Evolutionary conservation across 2,113 vertebrate species (phyloP).

Genomic region (Pangasianodon gigas): DNA sequence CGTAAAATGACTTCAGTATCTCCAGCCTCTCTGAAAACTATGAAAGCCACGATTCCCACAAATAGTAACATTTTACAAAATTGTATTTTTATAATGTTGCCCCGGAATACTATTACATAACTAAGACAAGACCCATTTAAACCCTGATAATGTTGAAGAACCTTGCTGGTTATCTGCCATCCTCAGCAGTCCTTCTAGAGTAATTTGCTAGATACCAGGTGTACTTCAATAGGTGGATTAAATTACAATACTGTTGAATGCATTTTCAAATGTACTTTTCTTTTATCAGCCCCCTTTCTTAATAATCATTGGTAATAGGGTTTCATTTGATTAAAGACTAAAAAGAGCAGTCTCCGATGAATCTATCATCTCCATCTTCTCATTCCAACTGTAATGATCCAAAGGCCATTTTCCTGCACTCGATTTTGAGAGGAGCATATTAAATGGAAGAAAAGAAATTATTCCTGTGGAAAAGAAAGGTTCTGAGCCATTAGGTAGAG

Average conservation of each 20-base stretch:
- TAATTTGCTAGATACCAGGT: slow-evolving; percentile 22
- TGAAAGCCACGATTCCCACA: neutral
- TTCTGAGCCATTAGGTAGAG: slow-evolving; percentile 65
- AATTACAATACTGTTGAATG: slow-evolving; percentile 14
- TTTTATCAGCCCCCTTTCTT: slow-evolving; percentile 15
- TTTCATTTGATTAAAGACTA: slow-evolving; percentile 47
- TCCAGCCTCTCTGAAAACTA: neutral
- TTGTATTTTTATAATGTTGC: neutral
- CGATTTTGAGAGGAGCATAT: slow-evolving; percentile 66
- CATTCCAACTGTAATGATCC: slow-evolving; percentile 65
- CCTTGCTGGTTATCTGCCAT: neutral
- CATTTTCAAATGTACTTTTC: neutral
- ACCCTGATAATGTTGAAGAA: neutral
- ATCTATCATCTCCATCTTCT: slow-evolving; percentile 67
- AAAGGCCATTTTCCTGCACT: slow-evolving; percentile 43
- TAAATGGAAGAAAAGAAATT: slow-evolving; percentile 52
- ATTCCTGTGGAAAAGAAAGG: slow-evolving; percentile 45
- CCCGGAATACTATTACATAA: neutral
- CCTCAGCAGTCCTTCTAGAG: slow-evolving; percentile 7
- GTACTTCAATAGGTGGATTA: neutral
- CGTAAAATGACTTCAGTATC: neutral
- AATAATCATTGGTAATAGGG: slow-evolving; percentile 7
- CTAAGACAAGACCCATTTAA: neutral
- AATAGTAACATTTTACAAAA: neutral
- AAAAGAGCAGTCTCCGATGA: slow-evolving; percentile 62